Evolutionary conservation across 2,888 invertebrate species (phyloP), one percentile per base, ranked within the genome.

Genomic region (Cenopis cana): DNA sequence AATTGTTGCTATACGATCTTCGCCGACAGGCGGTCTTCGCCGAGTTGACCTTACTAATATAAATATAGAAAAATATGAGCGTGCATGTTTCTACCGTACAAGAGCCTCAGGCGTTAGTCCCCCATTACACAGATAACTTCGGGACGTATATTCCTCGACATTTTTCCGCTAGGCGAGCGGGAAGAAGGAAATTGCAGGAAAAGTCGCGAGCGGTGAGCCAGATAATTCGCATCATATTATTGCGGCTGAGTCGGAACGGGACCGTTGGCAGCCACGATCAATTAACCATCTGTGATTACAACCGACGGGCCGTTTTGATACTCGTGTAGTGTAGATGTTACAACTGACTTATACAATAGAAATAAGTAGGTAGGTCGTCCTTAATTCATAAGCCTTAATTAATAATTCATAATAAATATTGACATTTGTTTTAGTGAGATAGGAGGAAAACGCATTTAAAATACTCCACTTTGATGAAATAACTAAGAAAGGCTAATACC

Each of bases 201-300:
- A 81, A 81, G 80, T 76, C 79, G 84, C 79, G 89, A 89, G 88
- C 82, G 86, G 82, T 78, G 83, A 82, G 78, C 80, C 85, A 86
- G 76, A 79, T 89, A 87, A 90, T 88, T 85, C 81, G 81, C 79
- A 78, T 81, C 79, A 85, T 86, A 82, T 84, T 88, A 86, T 89
- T 86, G 85, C 81, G 82, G 82, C 80, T 80, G 83, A 85, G 85
- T 82, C 82, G 85, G 84, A 84, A 86, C 80, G 81, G 85, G 86
- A 80, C 79, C 81, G 80, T 81, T 83, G 76, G 77, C 64, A 64
- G 49, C 70, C 62, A 75, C 74, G 76, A 61, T 71, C 61, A 71
- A 67, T 71, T 71, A 67, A 61, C 71, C 61, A 65, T 55, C 61
- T 17, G 67, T 67, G 66, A 71, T 66, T 38, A 61, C 55, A 60